Percentiles rank a stretch among this genome's conserved stretches.
phyloP scores from a whole-genome alignment of 2,113 vertebrate species.

The Nycticebus coucang region DNA sequence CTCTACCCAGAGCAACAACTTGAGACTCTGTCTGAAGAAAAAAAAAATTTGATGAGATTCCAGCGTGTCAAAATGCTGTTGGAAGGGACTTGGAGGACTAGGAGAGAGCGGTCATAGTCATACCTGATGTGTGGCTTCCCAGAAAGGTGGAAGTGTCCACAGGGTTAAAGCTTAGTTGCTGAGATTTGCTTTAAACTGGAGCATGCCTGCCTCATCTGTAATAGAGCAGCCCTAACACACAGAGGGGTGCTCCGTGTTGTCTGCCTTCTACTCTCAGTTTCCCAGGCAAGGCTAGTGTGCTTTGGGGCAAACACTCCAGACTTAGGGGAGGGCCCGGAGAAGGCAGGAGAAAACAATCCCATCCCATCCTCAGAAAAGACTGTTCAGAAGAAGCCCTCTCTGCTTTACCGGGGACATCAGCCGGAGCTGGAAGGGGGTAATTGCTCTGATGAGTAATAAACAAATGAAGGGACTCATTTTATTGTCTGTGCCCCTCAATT shows the following conservation, averaged over 20 bases:
- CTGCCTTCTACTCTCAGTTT: neutral
- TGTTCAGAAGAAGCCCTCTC: neutral
- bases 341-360: neutral
- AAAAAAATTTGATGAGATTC: neutral
- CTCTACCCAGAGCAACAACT: no score
- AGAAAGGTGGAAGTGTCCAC: neutral
- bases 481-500: conserved; percentile 57
- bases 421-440: neutral
- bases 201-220: neutral
- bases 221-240: neutral
- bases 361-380: neutral
- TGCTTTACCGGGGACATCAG: neutral
- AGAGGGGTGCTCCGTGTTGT: neutral
- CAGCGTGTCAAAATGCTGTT: neutral
- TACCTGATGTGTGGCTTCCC: neutral
- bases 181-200: neutral
- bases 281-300: neutral
- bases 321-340: neutral
- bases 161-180: neutral
- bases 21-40: no score
- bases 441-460: conserved; percentile 37
- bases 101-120: neutral
- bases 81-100: neutral
- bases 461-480: conserved; percentile 44
- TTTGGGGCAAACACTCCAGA: neutral